phyloP scores from a whole-genome alignment of 2,797 vertebrate species.

The Anguilla megastoma region DNA sequence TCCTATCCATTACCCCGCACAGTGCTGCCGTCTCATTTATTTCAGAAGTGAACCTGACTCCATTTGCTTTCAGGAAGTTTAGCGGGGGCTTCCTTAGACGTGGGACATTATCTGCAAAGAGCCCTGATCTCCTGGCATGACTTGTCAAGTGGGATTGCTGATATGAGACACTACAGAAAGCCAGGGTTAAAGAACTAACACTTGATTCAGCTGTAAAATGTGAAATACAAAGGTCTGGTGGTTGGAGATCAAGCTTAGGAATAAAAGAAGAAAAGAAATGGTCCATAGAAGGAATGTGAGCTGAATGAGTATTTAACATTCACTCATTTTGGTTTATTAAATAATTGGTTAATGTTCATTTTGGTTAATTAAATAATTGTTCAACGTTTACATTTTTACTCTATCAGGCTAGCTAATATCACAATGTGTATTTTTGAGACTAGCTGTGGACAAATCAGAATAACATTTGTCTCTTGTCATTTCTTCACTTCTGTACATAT shows the following conservation, averaged over 20 bases:
- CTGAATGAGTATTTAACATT: not conserved
- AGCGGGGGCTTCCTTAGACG: slow-evolving; percentile 56
- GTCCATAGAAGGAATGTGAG: not conserved
- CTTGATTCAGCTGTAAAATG: slow-evolving; percentile 38
- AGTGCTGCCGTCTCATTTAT: slow-evolving; percentile 64
- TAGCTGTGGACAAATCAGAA: not conserved
- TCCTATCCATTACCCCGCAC: slow-evolving; percentile 66
- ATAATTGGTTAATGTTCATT: not conserved
- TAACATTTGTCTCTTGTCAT: not conserved
- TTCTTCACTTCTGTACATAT: not conserved
- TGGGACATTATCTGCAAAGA: slow-evolving; percentile 45
- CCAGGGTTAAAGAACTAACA: slow-evolving; percentile 44
- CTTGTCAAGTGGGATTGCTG: slow-evolving; percentile 45
- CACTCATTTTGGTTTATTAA: not conserved
- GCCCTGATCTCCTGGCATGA: slow-evolving; percentile 48
- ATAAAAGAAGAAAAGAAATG: slow-evolving; percentile 26
- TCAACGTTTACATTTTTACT: not conserved
- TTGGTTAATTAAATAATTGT: not conserved
- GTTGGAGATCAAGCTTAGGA: slow-evolving; percentile 32
- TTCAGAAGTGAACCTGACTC: slow-evolving; percentile 66
- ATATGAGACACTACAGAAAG: slow-evolving; percentile 36
- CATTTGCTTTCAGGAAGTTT: slow-evolving; percentile 71
- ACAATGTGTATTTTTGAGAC: not conserved
- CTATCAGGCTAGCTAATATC: not conserved
- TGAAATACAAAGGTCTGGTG: slow-evolving; percentile 37